These are phyloP conservation scores for Willowsia nigromaculata DNA, from an alignment of 2,888 invertebrate species.

Conservation along the genomic window DNA sequence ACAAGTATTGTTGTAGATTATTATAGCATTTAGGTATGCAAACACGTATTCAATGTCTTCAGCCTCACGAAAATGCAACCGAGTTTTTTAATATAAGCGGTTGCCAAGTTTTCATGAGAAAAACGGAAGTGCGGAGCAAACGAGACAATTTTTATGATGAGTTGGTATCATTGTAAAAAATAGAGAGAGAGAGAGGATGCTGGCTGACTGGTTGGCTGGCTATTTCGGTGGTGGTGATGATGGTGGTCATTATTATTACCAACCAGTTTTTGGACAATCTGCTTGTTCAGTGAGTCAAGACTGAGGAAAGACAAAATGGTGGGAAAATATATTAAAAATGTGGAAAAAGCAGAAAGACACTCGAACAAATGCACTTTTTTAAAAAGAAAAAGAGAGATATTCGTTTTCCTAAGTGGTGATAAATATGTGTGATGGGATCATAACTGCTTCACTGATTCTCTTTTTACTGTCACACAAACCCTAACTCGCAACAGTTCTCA, in stretches of 20 bases:
- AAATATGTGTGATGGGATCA: conserved; percentile 29
- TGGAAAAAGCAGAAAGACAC: not conserved
- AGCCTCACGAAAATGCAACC: too few species aligned
- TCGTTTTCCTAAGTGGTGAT: conserved; percentile 2
- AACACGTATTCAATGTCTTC: too few species aligned
- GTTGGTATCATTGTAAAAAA: not conserved
- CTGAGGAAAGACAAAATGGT: not conserved
- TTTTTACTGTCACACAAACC: not conserved
- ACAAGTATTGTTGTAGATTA: not conserved
- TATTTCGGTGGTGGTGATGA: not conserved
- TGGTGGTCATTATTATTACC: not conserved
- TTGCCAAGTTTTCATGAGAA: conserved; percentile 38
- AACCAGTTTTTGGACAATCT: conserved; percentile 46
- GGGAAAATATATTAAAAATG: conserved; percentile 11
- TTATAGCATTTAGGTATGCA: too few species aligned
- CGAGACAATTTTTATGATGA: conserved; percentile 9
- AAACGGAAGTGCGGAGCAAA: conserved; percentile 4
- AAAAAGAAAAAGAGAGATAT: not conserved
- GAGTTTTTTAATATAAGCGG: not conserved
- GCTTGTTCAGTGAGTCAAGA: not conserved
- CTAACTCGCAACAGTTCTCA: not conserved
- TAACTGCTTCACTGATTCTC: conserved; percentile 13
- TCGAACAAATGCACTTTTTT: not conserved
- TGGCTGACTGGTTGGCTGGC: not conserved
- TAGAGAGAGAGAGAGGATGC: not conserved